Base-by-base conservation (phyloP, 2,797 vertebrate genomes). In the Orientallactaga sibirica region DNA sequence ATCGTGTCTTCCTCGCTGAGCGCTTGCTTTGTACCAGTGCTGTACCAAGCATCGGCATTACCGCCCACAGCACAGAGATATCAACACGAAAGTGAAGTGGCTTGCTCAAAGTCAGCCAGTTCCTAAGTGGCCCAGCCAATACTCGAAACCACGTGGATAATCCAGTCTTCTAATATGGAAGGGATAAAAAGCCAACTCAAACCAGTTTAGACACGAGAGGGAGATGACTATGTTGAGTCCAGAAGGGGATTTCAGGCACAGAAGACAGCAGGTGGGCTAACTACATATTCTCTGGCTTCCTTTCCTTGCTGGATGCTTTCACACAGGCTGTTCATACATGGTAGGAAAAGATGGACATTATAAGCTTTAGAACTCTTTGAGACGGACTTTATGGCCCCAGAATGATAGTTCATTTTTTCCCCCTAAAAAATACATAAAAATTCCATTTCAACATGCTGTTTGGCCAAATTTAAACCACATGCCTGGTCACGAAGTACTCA, bases 391-490 rank as follows among this genome's bases (percentile, higher is more conserved):
- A 41, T 62, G 67, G 43, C 55, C 19, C 37, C 25, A 84, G 43
- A 37, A 24, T 41, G 74, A 41, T 14, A 43, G 7, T 4, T 41
- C 37, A 48, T 48, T 80, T 37, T 12, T 25, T 75, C 90, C 70
- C 66, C 48, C 41, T 80, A 80, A 84, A 88, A 67, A 87, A 7
- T 16, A 10, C 61, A 85, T 78, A 92, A 73, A 80, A 58, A 43
- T 25, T 90, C 48, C 61, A 95, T 58, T 58, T 27, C 20, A 85
- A 75, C 16, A 15, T 48, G 66, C 15, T 73, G 29, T 75, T 71
- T 95, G 73, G 33, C 66, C 43, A 86, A 74, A 77, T 86, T 94
- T 78, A 71, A 88, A 64, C 76, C 52, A n/a, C 15, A 85, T 71
- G 62, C 9, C 27, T 25, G 62, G 70, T 2, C 52, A 33, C 67